A percentile compares a stretch with the other conserved stretches of the same genome.
phyloP scores from a whole-genome alignment of 2,113 vertebrate genomes.

The Lampris incognitus region DNA sequence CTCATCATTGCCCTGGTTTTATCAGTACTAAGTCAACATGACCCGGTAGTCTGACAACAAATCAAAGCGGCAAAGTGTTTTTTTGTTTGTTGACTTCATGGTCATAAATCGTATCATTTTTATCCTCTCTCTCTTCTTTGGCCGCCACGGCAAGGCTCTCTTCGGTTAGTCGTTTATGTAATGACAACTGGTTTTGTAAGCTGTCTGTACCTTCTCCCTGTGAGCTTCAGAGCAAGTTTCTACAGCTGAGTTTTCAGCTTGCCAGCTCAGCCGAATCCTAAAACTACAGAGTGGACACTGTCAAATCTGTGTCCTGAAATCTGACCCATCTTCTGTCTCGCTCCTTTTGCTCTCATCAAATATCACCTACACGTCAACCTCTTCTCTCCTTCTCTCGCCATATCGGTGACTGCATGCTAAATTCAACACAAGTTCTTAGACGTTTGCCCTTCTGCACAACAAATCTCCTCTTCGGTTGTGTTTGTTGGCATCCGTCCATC shows the following conservation, averaged over 20 bases:
- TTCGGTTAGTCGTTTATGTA: not conserved
- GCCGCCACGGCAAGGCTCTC: not conserved
- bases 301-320: not conserved
- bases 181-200: not conserved
- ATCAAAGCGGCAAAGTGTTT: not conserved
- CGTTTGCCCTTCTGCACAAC: too few species aligned
- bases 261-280: too few species aligned
- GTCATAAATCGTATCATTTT: too few species aligned
- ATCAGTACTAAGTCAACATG: slow-evolving; percentile 37
- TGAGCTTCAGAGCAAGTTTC: not conserved
- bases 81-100: too few species aligned
- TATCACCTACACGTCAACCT: too few species aligned
- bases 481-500: too few species aligned
- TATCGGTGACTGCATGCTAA: too few species aligned
- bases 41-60: slow-evolving; percentile 37
- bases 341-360: too few species aligned
- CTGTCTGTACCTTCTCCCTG: not conserved
- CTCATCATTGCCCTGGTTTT: slow-evolving; percentile 33
- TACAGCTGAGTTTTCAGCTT: not conserved
- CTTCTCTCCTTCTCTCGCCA: not conserved
- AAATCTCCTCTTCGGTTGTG: too few species aligned
- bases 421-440: too few species aligned
- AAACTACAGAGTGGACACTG: not conserved
- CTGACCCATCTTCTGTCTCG: too few species aligned
- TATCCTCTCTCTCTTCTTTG: not conserved